Conservation (phyloP, 2,113 vertebrate genomes). For the Tauraco erythrolophus region DNA sequence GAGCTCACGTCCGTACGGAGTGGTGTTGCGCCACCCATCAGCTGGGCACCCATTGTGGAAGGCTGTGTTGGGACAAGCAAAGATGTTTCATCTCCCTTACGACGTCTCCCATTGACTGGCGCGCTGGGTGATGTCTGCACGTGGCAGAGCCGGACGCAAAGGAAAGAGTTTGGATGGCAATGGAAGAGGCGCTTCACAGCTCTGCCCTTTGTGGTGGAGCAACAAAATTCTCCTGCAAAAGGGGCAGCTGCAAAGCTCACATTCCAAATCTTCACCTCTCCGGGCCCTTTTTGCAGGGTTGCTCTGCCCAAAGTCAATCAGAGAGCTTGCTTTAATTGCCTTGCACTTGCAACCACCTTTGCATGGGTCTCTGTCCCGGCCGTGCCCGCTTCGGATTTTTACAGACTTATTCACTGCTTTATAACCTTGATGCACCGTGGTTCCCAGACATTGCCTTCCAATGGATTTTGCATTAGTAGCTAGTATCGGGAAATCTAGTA, state of each 20-base stretch:
- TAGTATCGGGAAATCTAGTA: slow-evolving; percentile 54
- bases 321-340: background rate
- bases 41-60: background rate
- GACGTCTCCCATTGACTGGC: background rate
- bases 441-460: slow-evolving; percentile 23
- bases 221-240: background rate
- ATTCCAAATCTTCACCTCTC: background rate
- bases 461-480: slow-evolving; percentile 55
- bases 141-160: no score
- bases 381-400: background rate
- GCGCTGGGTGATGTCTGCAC: accelerated
- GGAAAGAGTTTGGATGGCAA: background rate
- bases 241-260: background rate
- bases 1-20: accelerated
- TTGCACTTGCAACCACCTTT: background rate
- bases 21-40: background rate
- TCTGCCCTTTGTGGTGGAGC: background rate
- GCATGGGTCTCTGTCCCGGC: background rate
- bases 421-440: background rate
- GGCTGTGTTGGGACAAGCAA: background rate
- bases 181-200: background rate
- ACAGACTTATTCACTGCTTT: background rate
- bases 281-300: background rate
- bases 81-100: background rate
- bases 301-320: background rate